Evolutionary conservation across 2,888 invertebrate genomes (phyloP), one percentile per base, ranked within the genome.

Genomic region (Tinea semifulvella): DNA sequence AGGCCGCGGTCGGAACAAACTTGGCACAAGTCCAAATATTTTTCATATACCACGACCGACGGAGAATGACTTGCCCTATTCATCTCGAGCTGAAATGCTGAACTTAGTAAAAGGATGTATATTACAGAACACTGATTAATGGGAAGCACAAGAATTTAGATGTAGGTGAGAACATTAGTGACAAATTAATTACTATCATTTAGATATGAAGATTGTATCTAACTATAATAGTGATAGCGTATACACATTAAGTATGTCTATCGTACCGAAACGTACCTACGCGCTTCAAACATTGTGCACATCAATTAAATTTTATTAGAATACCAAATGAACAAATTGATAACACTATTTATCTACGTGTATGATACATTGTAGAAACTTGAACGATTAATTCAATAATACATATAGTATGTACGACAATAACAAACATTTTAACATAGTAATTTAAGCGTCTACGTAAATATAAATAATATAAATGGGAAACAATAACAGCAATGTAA

Each of bases 21-120:
- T 60, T 80, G 79, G 79, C 77, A 65, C 45, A 39, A 50, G 49
- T 53, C 77, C 79, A 79, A 77, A 72, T 68, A 71, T 68, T 74
- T 76, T 73, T 70, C 68, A 68, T 66, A 65, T 63, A 63, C 63
- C 64, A 60, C 63, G 57, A 60, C 63, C 63, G 61, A 62, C 59
- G 62, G 58, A 67, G 66, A 68, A 75, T 73, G 72, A 72, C 64
- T 68, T 61, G 69, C 67, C 63, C 69, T 70, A 65, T 75, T 74
- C 75, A 76, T 75, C 75, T 75, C 70, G 66, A 72, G 68, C 58
- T 65, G 64, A 62, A 67, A 36, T 36, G 18, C 36, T 36, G 17
- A 10, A 10, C 36, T 18, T 14, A n/a, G n/a, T n/a, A n/a, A n/a
- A n/a, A n/a, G n/a, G n/a, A n/a, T n/a, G n/a, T n/a, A n/a, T n/a